Conservation (phyloP, 2,888 invertebrate species). For the Trichopria drosophilae region DNA sequence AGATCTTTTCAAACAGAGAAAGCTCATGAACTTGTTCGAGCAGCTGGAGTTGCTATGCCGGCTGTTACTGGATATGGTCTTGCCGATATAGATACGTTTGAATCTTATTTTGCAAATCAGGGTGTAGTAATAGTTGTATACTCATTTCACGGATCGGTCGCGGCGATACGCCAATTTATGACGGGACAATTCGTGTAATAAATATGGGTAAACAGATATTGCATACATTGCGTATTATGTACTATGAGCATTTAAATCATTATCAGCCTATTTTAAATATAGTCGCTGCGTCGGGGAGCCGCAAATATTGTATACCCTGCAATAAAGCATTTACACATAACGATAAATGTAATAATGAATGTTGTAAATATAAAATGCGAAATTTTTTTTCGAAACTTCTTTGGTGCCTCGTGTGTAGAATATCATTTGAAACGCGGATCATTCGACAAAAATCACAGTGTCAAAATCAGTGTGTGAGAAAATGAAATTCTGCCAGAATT, state of each 20-base stretch:
- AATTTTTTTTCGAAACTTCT: too few relatives aligned
- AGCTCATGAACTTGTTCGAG: too few relatives aligned
- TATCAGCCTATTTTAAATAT: slow-evolving; percentile 13
- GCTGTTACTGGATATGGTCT: slow-evolving; percentile 3
- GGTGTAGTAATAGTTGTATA: slow-evolving; percentile 11
- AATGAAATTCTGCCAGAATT: slow-evolving; percentile 4
- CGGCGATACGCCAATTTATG: not conserved
- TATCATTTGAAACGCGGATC: too few relatives aligned
- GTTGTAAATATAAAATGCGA: not conserved
- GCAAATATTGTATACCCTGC: slow-evolving; percentile 4
- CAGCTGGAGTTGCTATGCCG: too few relatives aligned
- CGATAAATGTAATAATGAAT: not conserved
- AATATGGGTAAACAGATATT: slow-evolving; percentile 5
- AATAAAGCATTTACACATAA: not conserved
- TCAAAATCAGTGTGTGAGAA: not conserved
- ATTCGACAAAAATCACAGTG: too few relatives aligned
- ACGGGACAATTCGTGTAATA: not conserved
- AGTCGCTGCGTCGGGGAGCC: not conserved
- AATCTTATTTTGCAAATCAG: slow-evolving; percentile 1
- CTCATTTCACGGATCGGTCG: slow-evolving; percentile 2
- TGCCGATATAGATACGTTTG: slow-evolving; percentile 6
- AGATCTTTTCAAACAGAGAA: too few relatives aligned
- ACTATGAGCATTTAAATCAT: slow-evolving; percentile 1
- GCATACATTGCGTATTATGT: slow-evolving; percentile 4
- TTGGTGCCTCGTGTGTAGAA: too few relatives aligned